Conservation (phyloP, 2,113 vertebrate species). For the Tragelaphus buxtoni region DNA sequence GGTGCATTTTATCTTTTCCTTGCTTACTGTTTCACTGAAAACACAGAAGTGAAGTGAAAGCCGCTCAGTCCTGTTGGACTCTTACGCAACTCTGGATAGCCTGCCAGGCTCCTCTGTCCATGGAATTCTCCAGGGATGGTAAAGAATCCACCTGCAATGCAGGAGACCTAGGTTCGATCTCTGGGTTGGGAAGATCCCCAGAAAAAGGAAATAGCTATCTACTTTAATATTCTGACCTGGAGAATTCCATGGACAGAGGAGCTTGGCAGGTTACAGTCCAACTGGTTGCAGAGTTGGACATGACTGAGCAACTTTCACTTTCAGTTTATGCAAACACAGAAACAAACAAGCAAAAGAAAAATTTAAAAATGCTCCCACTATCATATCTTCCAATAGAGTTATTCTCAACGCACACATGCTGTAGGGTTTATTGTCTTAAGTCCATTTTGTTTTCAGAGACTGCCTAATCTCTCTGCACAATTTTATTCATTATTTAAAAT, state of each 20-base stretch:
- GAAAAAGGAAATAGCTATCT: background rate
- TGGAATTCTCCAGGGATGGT: background rate
- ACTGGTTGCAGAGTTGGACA: rapidly evolving
- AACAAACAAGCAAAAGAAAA: background rate
- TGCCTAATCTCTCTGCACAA: background rate
- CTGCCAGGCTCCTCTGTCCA: background rate
- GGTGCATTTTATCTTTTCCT: background rate
- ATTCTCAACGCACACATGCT: background rate
- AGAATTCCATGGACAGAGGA: background rate
- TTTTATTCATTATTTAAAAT: background rate
- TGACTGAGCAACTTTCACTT: background rate
- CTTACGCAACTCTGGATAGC: background rate
- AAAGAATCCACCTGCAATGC: background rate
- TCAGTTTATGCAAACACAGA: background rate
- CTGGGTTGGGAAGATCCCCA: background rate
- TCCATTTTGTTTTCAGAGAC: background rate
- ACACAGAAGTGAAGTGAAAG: background rate
- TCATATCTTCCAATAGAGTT: background rate
- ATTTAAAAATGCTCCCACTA: background rate
- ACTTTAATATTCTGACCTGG: background rate
- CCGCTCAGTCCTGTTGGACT: rapidly evolving
- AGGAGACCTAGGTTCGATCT: background rate
- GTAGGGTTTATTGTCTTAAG: background rate
- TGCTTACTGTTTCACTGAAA: background rate
- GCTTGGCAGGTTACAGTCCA: background rate